phyloP scores from a whole-genome alignment of 2,888 invertebrate genomes.

The Drosophila dives region DNA sequence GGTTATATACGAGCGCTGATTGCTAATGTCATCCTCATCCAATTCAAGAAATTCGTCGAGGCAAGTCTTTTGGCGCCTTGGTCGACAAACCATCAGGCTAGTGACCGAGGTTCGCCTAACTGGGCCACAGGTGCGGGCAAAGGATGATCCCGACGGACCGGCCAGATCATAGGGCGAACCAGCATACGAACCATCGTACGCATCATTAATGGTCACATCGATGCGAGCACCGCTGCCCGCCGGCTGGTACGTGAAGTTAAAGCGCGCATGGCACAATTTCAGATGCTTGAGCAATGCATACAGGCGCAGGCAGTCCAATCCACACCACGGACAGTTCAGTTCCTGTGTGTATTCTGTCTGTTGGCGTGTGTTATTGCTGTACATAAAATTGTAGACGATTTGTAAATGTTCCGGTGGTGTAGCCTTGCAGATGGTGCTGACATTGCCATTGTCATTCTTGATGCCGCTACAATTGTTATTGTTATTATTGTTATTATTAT shows the following conservation, averaged over 20 bases:
- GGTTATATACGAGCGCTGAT: slow-evolving; percentile 94
- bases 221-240: slow-evolving; percentile 91
- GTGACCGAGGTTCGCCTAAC: slow-evolving; percentile 88
- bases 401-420: slow-evolving; percentile 87
- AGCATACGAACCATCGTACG: slow-evolving; percentile 97
- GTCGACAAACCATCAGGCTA: slow-evolving; percentile 88
- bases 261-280: slow-evolving; percentile 96
- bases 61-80: slow-evolving; percentile 86
- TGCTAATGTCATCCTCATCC: slow-evolving; percentile 93
- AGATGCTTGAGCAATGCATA: slow-evolving; percentile 97
- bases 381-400: slow-evolving; percentile 97
- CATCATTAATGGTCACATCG: slow-evolving; percentile 97
- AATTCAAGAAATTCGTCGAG: slow-evolving; percentile 95
- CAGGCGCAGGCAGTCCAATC: slow-evolving; percentile 93
- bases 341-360: slow-evolving; percentile 98
- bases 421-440: slow-evolving; percentile 42
- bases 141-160: slow-evolving; percentile 89
- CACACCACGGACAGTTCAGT: slow-evolving; percentile 98
- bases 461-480: slow-evolving; percentile 48
- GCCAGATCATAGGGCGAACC: slow-evolving; percentile 96
- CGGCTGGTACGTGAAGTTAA: slow-evolving; percentile 92
- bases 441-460: slow-evolving; percentile 39
- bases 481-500: slow-evolving; percentile 59
- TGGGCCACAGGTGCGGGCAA: slow-evolving; percentile 88
- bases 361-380: slow-evolving; percentile 97